A percentile compares a stretch with the other conserved stretches of the same genome.
These are phyloP conservation scores for Malurus melanocephalus DNA, from an alignment of 2,113 vertebrate species.

Conservation along the genomic window DNA sequence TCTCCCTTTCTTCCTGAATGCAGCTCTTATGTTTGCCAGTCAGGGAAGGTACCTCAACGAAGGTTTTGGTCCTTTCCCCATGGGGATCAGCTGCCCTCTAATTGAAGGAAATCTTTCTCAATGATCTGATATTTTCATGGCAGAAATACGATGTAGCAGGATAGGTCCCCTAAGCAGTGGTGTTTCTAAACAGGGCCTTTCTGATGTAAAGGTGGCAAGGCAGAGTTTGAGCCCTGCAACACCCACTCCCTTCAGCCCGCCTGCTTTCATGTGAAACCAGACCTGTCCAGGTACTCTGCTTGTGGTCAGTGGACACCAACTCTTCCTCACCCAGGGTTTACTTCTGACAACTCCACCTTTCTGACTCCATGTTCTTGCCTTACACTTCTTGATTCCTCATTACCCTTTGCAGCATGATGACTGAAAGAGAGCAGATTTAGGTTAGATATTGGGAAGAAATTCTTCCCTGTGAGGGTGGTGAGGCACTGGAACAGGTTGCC, in stretches of 20 bases:
- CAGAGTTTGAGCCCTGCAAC: not conserved
- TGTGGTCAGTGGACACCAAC: not conserved
- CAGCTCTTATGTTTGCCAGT: accelerated
- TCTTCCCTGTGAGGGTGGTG: not conserved
- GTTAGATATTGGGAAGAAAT: not conserved
- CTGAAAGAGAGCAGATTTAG: not conserved
- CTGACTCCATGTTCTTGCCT: not conserved
- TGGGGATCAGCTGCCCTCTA: not conserved
- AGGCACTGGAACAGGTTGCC: not conserved
- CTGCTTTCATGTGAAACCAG: accelerated
- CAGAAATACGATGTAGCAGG: not conserved
- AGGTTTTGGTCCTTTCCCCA: not conserved
- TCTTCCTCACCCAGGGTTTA: not conserved
- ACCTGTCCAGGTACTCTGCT: not conserved
- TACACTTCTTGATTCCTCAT: not conserved
- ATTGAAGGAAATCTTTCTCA: not conserved
- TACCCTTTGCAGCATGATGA: not conserved
- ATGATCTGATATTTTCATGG: not conserved
- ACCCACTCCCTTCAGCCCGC: not conserved
- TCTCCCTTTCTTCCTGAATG: not conserved
- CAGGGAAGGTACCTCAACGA: not conserved
- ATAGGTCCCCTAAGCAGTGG: not conserved
- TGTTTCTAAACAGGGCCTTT: not conserved
- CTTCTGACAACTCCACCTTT: not conserved
- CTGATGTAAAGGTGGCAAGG: not conserved